Conservation (phyloP, 2,797 vertebrate genomes). For the Paratrypauchen microcephalus region DNA sequence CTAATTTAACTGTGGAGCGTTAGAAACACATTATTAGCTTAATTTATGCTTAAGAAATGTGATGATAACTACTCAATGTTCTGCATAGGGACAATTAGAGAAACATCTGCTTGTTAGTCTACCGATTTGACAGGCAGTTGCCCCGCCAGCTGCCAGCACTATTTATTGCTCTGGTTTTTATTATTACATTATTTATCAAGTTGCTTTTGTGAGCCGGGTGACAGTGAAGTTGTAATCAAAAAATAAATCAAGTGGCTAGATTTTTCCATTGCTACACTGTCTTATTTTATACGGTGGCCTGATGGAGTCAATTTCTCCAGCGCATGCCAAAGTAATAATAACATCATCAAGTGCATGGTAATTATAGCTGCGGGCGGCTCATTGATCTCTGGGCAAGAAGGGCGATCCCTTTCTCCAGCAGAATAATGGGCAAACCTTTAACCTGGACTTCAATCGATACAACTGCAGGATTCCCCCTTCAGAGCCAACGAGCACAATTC, state of each 20-base stretch:
- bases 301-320: slow-evolving; percentile 56
- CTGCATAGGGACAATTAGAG: slow-evolving; percentile 38
- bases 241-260: slow-evolving; percentile 8
- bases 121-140: slow-evolving; percentile 44
- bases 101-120: slow-evolving; percentile 49
- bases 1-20: slow-evolving; percentile 1
- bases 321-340: slow-evolving; percentile 71
- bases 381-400: slow-evolving; percentile 75
- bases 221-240: neutral
- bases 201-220: slow-evolving; percentile 12
- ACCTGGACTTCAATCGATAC: slow-evolving; percentile 76
- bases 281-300: slow-evolving; percentile 32
- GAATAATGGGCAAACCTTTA: slow-evolving; percentile 79
- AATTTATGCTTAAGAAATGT: slow-evolving; percentile 24
- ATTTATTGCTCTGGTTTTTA: slow-evolving; percentile 25
- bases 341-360: slow-evolving; percentile 74
- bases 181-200: slow-evolving; percentile 20
- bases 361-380: slow-evolving; percentile 75
- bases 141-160: slow-evolving; percentile 35
- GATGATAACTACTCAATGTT: slow-evolving; percentile 30
- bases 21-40: slow-evolving; percentile 19
- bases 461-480: slow-evolving; percentile 58
- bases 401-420: slow-evolving; percentile 71
- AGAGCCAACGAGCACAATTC: slow-evolving; percentile 48
- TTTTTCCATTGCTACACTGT: slow-evolving; percentile 11